phyloP scores from a whole-genome alignment of 2,113 vertebrate species.

The Puffinus mauretanicus region DNA sequence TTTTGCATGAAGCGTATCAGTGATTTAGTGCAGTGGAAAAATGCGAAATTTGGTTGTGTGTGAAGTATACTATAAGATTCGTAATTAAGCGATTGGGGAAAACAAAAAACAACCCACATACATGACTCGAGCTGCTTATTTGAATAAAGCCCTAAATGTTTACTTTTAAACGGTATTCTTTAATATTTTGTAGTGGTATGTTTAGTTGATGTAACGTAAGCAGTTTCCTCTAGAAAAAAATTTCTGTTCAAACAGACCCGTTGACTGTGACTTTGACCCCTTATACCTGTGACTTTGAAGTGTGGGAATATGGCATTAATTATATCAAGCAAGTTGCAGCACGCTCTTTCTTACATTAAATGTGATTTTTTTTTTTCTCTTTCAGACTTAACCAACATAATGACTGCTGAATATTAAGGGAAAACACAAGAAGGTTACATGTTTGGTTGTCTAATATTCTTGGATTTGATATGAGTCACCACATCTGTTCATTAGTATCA shows the following conservation, averaged over 20 bases:
- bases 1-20: neutral
- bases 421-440: constrained; percentile 75
- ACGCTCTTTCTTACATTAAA: neutral
- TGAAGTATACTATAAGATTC: neutral
- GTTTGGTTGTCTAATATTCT: constrained; percentile 80
- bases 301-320: neutral
- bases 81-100: neutral
- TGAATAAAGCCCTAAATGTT: neutral
- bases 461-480: constrained; percentile 80
- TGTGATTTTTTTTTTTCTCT: constrained; percentile 36
- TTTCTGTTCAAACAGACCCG: neutral
- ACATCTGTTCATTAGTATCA: constrained; percentile 75
- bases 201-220: neutral
- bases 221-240: neutral
- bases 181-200: neutral
- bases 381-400: constrained; percentile 87
- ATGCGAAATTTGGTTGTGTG: neutral
- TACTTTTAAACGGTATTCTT: neutral
- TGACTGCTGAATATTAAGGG: constrained; percentile 75
- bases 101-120: neutral
- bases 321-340: neutral
- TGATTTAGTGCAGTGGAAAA: neutral
- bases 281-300: neutral
- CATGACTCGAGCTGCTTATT: neutral
- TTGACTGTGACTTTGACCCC: neutral